phyloP scores from a whole-genome alignment of 2,888 invertebrate genomes.

The Drosophila flavopinicola region DNA sequence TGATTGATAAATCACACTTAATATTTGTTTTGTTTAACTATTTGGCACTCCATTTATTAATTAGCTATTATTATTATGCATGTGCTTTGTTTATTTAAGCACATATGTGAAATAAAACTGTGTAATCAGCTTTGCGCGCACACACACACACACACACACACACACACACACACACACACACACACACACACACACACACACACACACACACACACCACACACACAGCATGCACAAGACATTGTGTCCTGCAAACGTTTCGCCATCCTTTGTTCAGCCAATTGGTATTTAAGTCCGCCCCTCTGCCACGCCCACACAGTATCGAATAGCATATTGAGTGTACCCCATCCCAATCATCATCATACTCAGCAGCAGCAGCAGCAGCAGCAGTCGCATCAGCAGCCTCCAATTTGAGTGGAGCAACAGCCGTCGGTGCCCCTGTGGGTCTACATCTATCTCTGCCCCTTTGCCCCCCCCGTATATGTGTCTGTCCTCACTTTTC shows the following conservation, averaged over 20 bases:
- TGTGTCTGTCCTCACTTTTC: conserved; percentile 23
- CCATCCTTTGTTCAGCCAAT: conserved; percentile 38
- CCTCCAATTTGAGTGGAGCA: background rate
- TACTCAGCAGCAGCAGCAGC: background rate
- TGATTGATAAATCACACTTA: background rate
- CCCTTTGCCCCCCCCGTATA: background rate
- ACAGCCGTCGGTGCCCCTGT: too few species aligned
- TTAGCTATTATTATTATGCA: background rate
- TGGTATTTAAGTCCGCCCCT: conserved; percentile 34
- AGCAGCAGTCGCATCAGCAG: background rate
- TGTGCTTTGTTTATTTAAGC: background rate
- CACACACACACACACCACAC: background rate
- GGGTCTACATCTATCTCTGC: background rate
- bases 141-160: background rate
- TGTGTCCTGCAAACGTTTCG: conserved; percentile 36
- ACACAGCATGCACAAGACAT: background rate
- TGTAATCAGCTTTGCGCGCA: conserved; percentile 10
- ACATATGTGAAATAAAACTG: conserved; percentile 8
- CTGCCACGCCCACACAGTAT: conserved; percentile 44
- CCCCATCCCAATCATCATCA: background rate
- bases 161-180: background rate
- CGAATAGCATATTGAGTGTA: conserved; percentile 33
- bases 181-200: background rate
- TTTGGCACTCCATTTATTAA: conserved; percentile 19
- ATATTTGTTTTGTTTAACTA: background rate